Percentiles rank a stretch among this genome's conserved stretches.
These are phyloP conservation scores for Plotosus lineatus DNA, from an alignment of 2,113 vertebrate genomes.

Conservation along the genomic window DNA sequence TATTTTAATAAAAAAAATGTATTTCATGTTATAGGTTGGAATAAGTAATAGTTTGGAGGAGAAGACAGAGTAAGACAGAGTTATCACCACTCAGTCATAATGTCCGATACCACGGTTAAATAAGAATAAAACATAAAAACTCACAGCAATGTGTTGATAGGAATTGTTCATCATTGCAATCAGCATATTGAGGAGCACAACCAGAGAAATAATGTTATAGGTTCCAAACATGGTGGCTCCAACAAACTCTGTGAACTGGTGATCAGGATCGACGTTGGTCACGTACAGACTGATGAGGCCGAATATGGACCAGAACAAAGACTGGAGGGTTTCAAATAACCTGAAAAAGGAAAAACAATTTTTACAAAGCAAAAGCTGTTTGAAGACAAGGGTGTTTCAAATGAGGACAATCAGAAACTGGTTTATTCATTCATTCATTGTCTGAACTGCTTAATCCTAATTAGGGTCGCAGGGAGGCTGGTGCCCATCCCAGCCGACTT, in stretches of 20 bases:
- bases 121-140: conserved; percentile 54
- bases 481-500: too few relatives aligned
- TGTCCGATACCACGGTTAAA: not conserved
- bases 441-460: too few relatives aligned
- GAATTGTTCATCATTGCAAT: conserved; percentile 99
- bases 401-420: too few relatives aligned
- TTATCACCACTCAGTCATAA: too few relatives aligned
- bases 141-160: conserved; percentile 98
- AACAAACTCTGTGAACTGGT: conserved; percentile 96
- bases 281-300: conserved; percentile 95
- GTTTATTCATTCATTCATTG: too few relatives aligned
- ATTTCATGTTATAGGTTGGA: too few relatives aligned
- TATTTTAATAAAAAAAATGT: too few relatives aligned
- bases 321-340: conserved; percentile 96
- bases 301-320: conserved; percentile 98
- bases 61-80: too few relatives aligned
- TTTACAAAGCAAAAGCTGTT: not conserved
- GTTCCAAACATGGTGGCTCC: conserved; percentile 99
- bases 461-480: too few relatives aligned
- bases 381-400: too few relatives aligned
- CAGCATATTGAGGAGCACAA: conserved; percentile 97
- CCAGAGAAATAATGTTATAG: conserved; percentile 96
- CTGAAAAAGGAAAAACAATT: conserved; percentile 67
- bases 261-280: conserved; percentile 90
- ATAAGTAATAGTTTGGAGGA: too few relatives aligned